Evolutionary conservation across 2,113 vertebrate genomes (phyloP).

Genomic region (Hydrolagus affinis): DNA sequence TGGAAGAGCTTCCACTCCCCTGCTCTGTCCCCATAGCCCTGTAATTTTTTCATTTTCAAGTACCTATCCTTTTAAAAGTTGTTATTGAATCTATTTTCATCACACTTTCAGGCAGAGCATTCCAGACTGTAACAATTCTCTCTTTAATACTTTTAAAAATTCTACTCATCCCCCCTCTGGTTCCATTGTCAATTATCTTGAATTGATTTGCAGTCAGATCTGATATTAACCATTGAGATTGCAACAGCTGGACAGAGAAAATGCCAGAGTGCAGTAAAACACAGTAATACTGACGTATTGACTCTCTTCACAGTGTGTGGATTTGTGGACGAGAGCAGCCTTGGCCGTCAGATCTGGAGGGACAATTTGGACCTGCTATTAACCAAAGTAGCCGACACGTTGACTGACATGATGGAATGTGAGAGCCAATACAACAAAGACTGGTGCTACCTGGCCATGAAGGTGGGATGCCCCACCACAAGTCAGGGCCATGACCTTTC

Average conservation of each 20-base stretch:
- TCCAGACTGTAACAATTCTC: too few species aligned
- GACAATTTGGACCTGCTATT: slow-evolving; percentile 48
- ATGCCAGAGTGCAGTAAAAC: background rate
- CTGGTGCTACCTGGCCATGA: slow-evolving; percentile 57
- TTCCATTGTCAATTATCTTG: background rate
- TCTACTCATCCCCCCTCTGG: too few species aligned
- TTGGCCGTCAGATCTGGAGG: slow-evolving; percentile 56
- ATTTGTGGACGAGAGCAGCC: slow-evolving; percentile 66
- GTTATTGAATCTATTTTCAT: too few species aligned
- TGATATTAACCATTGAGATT: background rate
- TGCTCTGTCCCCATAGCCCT: background rate
- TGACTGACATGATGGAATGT: slow-evolving; percentile 49
- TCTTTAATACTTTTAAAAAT: background rate
- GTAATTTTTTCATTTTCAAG: too few species aligned
- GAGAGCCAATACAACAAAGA: slow-evolving; percentile 40
- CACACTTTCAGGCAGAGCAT: too few species aligned
- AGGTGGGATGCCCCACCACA: slow-evolving; percentile 50
- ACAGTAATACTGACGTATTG: background rate
- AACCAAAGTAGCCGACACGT: slow-evolving; percentile 47
- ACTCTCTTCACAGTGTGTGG: slow-evolving; percentile 53
- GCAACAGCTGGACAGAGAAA: background rate
- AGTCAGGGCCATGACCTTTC: too few species aligned
- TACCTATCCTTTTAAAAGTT: too few species aligned
- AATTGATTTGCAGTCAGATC: too few species aligned
- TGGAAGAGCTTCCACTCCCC: slow-evolving; percentile 48